phyloP scores from a whole-genome alignment of 2,113 vertebrate genomes.

The Antechinus flavipes region DNA sequence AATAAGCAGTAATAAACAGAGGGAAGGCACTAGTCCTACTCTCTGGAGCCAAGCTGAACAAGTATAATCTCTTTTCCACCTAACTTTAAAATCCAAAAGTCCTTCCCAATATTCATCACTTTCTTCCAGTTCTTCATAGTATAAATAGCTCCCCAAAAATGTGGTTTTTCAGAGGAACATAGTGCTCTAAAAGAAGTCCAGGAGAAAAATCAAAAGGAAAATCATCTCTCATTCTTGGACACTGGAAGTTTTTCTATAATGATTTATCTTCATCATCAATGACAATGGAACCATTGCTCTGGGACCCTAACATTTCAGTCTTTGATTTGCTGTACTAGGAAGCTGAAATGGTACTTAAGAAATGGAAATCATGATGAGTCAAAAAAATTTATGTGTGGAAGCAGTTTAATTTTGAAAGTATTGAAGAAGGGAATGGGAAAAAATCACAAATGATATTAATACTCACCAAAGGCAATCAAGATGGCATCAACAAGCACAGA shows the following conservation, averaged over 20 bases:
- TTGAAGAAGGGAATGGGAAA: neutral
- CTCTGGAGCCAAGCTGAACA: neutral
- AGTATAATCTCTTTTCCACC: neutral
- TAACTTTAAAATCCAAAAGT: neutral
- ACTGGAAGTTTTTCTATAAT: neutral
- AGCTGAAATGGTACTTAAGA: neutral
- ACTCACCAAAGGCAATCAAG: neutral
- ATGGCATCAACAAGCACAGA: neutral
- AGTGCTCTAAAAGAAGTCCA: neutral
- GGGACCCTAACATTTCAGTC: neutral
- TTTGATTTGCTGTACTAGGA: neutral
- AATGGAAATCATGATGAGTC: neutral
- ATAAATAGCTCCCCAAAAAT: neutral
- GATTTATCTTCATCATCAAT: neutral
- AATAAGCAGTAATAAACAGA: neutral
- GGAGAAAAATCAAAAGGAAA: neutral
- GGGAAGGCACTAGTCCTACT: neutral
- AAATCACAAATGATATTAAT: neutral
- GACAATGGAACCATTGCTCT: neutral
- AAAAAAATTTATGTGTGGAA: neutral
- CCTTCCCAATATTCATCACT: neutral
- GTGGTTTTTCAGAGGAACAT: neutral
- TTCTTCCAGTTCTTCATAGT: neutral
- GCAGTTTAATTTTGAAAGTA: neutral
- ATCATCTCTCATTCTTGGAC: neutral